Evolutionary conservation across 1,140 invertebrate species (phyloP).

Genomic region (Macrobrachium rosenbergii): DNA sequence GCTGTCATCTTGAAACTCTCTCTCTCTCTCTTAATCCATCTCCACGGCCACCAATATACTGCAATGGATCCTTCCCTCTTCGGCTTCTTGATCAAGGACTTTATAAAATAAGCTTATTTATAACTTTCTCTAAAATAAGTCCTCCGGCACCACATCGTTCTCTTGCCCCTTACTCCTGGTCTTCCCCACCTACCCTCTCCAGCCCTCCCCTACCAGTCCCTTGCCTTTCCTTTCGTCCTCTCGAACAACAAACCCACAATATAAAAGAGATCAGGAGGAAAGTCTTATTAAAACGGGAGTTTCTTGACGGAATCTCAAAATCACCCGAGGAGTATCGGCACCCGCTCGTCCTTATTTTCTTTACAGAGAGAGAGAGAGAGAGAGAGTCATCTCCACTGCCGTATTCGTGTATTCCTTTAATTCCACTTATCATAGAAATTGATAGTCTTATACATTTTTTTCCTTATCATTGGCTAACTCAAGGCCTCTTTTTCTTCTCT

Average conservation of each 20-base stretch:
- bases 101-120: conserved; percentile 13
- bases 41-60: not conserved
- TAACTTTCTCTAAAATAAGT: not conserved
- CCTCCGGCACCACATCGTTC: too few species aligned
- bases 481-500: not conserved
- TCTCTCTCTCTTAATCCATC: conserved; percentile 1
- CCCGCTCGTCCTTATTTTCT: not conserved
- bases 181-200: too few species aligned
- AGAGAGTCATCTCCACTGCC: not conserved
- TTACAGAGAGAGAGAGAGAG: not conserved
- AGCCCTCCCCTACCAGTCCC: not conserved
- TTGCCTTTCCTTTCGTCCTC: conserved; percentile 5
- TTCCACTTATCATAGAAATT: not conserved
- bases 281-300: too few species aligned
- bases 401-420: not conserved
- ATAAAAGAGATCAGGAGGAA: not conserved
- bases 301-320: too few species aligned
- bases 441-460: not conserved
- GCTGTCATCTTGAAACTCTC: not conserved
- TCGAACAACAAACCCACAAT: conserved; percentile 1
- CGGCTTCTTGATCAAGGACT: not conserved
- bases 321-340: too few species aligned
- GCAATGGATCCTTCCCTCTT: not conserved
- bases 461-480: too few species aligned
- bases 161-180: not conserved